A percentile compares a stretch with the other conserved stretches of the same genome.
These are phyloP conservation scores for Heliconius charithonia DNA, from an alignment of 2,888 invertebrate genomes.

Conservation along the genomic window DNA sequence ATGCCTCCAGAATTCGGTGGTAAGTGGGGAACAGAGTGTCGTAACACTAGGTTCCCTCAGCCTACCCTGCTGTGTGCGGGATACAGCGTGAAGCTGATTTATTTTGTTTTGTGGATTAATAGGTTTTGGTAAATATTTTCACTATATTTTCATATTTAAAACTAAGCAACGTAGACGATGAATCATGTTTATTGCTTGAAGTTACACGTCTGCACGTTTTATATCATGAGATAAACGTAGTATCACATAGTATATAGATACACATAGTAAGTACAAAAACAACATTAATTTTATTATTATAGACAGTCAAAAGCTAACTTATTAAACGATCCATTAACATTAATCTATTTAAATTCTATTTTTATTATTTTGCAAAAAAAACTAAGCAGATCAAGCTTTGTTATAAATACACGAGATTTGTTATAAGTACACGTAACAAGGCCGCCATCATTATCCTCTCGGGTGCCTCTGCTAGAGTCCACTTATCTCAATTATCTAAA, in stretches of 20 bases:
- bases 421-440: conserved; percentile 42
- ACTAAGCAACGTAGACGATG: neutral
- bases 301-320: too few relatives aligned
- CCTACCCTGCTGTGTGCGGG: too few relatives aligned
- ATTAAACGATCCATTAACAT: neutral
- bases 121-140: neutral
- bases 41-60: too few relatives aligned
- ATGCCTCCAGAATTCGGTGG: too few relatives aligned
- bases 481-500: conserved; percentile 82
- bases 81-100: too few relatives aligned
- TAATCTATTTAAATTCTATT: neutral
- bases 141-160: conserved; percentile 6
- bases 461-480: conserved; percentile 64
- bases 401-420: conserved; percentile 39
- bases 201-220: neutral
- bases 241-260: conserved; percentile 8
- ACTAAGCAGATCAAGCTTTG: conserved; percentile 17
- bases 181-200: conserved; percentile 8
- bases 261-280: neutral
- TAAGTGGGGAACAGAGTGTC: too few relatives aligned
- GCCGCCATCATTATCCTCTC: conserved; percentile 60
- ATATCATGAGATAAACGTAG: conserved; percentile 15
- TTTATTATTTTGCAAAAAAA: neutral
- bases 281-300: neutral
- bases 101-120: neutral